Evolutionary conservation across 1,140 invertebrate genomes (phyloP).

Genomic region (Temnothorax longispinosus): DNA sequence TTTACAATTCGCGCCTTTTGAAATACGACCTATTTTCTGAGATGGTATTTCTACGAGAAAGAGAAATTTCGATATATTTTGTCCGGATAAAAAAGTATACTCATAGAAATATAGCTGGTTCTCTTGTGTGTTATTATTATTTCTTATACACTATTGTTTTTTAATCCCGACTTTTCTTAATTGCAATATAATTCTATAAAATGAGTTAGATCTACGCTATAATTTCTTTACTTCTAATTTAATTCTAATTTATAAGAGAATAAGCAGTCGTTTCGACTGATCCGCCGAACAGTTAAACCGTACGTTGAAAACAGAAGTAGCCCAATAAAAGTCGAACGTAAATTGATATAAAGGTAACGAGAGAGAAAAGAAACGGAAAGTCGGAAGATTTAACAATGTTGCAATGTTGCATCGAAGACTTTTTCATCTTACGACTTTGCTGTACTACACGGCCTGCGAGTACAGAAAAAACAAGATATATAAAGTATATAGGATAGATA

Average conservation of each 20-base stretch:
- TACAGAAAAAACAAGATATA: background rate
- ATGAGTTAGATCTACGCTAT: background rate
- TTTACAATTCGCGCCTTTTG: conserved; percentile 43
- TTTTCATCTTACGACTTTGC: background rate
- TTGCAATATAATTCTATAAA: background rate
- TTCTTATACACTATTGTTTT: background rate
- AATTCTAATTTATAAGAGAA: background rate
- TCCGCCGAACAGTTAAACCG: background rate
- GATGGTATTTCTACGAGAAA: background rate
- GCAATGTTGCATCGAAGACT: background rate
- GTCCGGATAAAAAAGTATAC: background rate
- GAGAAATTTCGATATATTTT: background rate
- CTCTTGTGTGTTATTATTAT: background rate
- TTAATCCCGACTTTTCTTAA: background rate
- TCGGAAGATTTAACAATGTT: background rate
- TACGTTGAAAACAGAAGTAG: conserved; percentile 3
- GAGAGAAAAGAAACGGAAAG: background rate
- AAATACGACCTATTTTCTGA: conserved; percentile 25
- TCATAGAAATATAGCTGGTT: background rate
- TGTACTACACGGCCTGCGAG: background rate
- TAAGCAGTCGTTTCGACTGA: background rate
- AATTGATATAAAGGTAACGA: background rate
- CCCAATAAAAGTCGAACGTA: conserved; percentile 12
- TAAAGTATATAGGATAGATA: background rate
- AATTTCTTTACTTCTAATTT: background rate